Evolutionary conservation across 2,797 vertebrate species (phyloP), one percentile per base, ranked within the genome.

Genomic region (Chelmon rostratus): DNA sequence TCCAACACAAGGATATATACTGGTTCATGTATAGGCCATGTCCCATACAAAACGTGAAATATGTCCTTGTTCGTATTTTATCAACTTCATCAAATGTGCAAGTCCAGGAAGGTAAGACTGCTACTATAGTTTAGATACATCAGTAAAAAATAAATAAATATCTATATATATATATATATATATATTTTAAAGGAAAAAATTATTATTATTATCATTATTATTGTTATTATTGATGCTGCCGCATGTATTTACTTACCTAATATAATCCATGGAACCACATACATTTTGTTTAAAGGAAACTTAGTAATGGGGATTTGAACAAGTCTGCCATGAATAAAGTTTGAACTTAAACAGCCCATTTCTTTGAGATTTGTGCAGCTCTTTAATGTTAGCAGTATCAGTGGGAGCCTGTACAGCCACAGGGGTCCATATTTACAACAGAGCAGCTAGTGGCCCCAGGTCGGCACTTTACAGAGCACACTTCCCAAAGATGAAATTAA

Each of bases 401-500:
- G 47, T 28, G 42, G 53, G 68, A 28, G 72, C 47, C 52, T 25
- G 58, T 47, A 23, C 25, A 69, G 58, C 81, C 38, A 13, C 67
- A 63, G 53, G 75, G 63, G 68, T 65, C 54, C 46, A n/a, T 38
- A 70, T 78, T 87, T 72, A 77, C 68, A 73, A 16, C 76, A 59
- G 64, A 76, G 54, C 46, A 19, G 46, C 25, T 25, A 9, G 37
- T 42, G 76, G 42, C 57, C 67, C 49, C 46, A 0, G 42, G 68
- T 67, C 31, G 16, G 25, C 64, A 69, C 76, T 77, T 82, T 63
- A 66, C 40, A 81, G 54, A 78, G 57, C 31, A 28, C 72, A 64
- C 67, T 66, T 81, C 69, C 78, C 75, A 72, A 78, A 84, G 85
- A 80, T 77, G 85, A 90, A 90, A 91, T 91, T 78, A 90, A 85